These are phyloP conservation scores for Phymanthus crucifer DNA, from an alignment of 92 coral and sea anemone species.

Conservation along the genomic window DNA sequence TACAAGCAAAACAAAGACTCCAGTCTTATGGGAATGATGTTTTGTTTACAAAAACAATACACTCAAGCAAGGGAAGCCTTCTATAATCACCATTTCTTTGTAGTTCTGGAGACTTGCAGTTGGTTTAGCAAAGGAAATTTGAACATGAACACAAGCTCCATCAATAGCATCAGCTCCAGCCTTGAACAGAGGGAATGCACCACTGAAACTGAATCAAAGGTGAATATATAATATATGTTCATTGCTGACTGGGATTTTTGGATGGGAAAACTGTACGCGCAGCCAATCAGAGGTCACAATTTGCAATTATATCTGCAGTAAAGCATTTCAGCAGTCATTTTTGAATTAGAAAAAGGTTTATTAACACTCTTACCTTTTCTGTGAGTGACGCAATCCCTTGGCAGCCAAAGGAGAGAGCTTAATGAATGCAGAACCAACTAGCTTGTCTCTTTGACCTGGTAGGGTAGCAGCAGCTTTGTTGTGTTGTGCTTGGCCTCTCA, in stretches of 20 bases:
- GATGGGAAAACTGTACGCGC: no score
- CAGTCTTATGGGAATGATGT: no score
- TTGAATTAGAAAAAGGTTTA: no score
- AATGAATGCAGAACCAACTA: constrained; percentile 87
- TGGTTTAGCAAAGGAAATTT: constrained; percentile 53
- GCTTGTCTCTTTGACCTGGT: constrained; percentile 86
- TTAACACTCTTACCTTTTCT: constrained; percentile 77
- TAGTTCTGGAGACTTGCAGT: constrained; percentile 16
- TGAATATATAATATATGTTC: background rate
- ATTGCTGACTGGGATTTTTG: no score
- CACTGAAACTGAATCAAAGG: constrained; percentile 47
- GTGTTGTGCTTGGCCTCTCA: constrained; percentile 50
- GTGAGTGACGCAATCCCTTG: constrained; percentile 54
- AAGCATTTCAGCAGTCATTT: no score
- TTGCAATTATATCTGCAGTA: no score
- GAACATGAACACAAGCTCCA: constrained; percentile 83
- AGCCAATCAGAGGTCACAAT: no score
- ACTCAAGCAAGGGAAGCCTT: no score
- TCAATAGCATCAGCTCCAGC: constrained; percentile 73
- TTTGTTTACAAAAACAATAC: no score
- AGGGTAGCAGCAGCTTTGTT: constrained; percentile 35
- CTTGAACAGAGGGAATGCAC: constrained; percentile 80
- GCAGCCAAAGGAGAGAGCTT: constrained; percentile 68
- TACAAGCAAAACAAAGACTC: no score
- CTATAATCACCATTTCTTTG: constrained; percentile 21